Conservation (phyloP, 1,140 invertebrate genomes). For the Pseudomyrmex pallidus region DNA sequence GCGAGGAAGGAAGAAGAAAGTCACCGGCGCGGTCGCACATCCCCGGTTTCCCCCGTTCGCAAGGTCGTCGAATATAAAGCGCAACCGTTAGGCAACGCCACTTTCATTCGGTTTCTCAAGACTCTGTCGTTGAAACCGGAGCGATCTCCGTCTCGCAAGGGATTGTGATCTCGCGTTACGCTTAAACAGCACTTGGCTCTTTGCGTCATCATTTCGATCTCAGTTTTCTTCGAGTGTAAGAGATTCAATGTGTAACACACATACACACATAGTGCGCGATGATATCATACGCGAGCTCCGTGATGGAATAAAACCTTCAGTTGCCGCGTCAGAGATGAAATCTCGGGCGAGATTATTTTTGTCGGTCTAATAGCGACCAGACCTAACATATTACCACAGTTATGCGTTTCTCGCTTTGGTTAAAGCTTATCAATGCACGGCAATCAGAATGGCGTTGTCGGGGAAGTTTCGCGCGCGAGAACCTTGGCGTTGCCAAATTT, state of each 20-base stretch:
- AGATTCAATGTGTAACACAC: not conserved
- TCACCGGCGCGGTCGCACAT: conserved; percentile 10
- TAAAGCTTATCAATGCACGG: too few relatives aligned
- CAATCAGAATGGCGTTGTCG: too few relatives aligned
- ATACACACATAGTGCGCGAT: not conserved
- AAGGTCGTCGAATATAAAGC: conserved; percentile 36
- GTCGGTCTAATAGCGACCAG: not conserved
- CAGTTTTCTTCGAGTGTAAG: not conserved
- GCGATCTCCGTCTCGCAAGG: conserved; percentile 26
- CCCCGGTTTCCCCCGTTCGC: conserved; percentile 19
- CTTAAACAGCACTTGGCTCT: conserved; percentile 10
- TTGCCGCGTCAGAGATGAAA: not conserved
- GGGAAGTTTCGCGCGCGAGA: not conserved
- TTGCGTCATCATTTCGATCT: not conserved
- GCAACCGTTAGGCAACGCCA: conserved; percentile 4
- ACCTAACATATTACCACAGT: not conserved
- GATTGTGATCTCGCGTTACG: conserved; percentile 35
- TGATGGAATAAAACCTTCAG: not conserved
- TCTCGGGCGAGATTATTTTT: conserved; percentile 18
- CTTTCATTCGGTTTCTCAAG: conserved; percentile 30
- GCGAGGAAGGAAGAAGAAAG: conserved; percentile 26
- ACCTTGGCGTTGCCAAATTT: conserved; percentile 3
- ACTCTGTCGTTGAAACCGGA: conserved; percentile 5
- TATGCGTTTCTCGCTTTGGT: not conserved
- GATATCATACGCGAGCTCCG: not conserved